A percentile compares a stretch with the other conserved stretches of the same genome.
phyloP scores from a whole-genome alignment of 1,140 invertebrate genomes.

The Manduca sexta region DNA sequence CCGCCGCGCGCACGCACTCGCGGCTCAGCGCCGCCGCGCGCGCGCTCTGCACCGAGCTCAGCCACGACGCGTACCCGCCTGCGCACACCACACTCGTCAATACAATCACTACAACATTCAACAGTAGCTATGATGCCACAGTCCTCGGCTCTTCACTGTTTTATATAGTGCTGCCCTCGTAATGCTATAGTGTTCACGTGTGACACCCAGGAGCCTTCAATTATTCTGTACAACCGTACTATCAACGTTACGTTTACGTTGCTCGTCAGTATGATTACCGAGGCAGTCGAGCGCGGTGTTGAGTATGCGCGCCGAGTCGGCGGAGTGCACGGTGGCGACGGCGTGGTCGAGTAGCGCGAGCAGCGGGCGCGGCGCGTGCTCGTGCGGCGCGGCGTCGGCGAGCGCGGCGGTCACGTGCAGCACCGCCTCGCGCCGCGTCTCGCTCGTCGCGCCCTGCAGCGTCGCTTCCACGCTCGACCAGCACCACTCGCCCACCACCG shows the following conservation, averaged over 20 bases:
- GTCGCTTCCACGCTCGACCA: conserved; percentile 73
- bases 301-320: conserved; percentile 58
- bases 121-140: too few relatives aligned
- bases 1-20: conserved; percentile 79
- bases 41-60: conserved; percentile 78
- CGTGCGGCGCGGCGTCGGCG: conserved; percentile 80
- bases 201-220: too few relatives aligned
- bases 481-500: conserved; percentile 80
- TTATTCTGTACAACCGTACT: too few relatives aligned
- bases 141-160: too few relatives aligned
- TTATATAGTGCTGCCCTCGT: too few relatives aligned
- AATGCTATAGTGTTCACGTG: too few relatives aligned
- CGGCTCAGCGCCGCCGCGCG: conserved; percentile 79
- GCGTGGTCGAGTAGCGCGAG: conserved; percentile 79
- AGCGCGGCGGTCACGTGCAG: conserved; percentile 88
- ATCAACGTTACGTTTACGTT: too few relatives aligned
- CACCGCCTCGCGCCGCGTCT: conserved; percentile 81
- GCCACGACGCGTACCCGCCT: conserved; percentile 89
- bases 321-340: conserved; percentile 77
- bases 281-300: conserved; percentile 82
- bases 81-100: not conserved
- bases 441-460: conserved; percentile 19
- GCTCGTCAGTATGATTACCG: conserved; percentile 73
- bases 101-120: too few relatives aligned
- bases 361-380: conserved; percentile 79